Evolutionary conservation across 2,113 vertebrate genomes (phyloP).

Genomic region (Eira barbara): DNA sequence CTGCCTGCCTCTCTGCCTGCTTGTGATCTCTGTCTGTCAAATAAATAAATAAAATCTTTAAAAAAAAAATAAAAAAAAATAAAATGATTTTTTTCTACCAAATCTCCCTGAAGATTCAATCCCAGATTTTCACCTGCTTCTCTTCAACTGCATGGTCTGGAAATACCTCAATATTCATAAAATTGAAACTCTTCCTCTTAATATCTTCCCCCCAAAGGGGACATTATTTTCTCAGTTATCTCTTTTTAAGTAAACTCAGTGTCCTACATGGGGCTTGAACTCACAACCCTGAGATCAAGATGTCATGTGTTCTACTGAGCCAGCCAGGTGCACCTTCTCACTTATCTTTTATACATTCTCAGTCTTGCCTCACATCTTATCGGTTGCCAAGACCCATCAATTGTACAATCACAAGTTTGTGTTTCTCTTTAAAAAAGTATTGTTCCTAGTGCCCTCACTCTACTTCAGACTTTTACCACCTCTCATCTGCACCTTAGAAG

Average conservation of each 20-base stretch:
- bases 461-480: background rate
- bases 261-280: background rate
- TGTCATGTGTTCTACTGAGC: background rate
- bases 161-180: background rate
- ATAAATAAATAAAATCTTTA: too few relatives aligned
- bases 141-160: background rate
- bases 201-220: background rate
- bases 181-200: background rate
- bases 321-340: background rate
- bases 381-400: background rate
- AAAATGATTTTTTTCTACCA: background rate
- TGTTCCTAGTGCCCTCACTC: background rate
- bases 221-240: background rate
- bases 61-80: too few relatives aligned
- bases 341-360: background rate
- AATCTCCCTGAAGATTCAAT: too few relatives aligned
- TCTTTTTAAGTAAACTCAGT: background rate
- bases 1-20: too few relatives aligned
- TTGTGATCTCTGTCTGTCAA: too few relatives aligned
- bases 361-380: background rate
- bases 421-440: conserved; percentile 1
- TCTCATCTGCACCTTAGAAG: background rate
- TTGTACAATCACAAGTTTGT: background rate
- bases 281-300: background rate
- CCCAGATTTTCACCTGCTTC: background rate